These are phyloP conservation scores for Brachionus rotundiformis DNA, from an alignment of 1,140 invertebrate genomes.

Conservation along the genomic window DNA sequence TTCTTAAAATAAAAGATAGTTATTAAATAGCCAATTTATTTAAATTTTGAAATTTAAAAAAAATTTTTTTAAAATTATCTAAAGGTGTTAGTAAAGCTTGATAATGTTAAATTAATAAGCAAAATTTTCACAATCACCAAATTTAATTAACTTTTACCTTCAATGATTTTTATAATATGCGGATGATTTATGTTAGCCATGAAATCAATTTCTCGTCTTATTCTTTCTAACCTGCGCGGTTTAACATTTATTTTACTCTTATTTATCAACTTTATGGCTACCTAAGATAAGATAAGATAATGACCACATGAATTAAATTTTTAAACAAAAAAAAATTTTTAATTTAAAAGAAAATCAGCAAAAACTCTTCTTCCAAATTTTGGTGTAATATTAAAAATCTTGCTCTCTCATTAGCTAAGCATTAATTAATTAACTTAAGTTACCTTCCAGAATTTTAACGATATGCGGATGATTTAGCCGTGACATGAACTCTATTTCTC, in stretches of 20 bases:
- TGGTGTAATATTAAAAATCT: neutral
- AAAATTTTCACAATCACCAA: conserved; percentile 50
- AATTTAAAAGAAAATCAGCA: conserved; percentile 47
- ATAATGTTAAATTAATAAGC: conserved; percentile 46
- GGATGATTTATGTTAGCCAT: conserved; percentile 97
- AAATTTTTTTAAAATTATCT: neutral
- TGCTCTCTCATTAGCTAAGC: neutral
- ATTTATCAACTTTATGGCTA: conserved; percentile 97
- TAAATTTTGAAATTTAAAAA: neutral
- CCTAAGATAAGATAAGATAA: conserved; percentile 68
- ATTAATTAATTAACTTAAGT: conserved; percentile 12
- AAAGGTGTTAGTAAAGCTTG: neutral
- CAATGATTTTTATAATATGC: conserved; percentile 97
- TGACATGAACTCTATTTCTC: conserved; percentile 98
- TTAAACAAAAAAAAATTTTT: neutral
- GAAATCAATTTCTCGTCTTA: conserved; percentile 87
- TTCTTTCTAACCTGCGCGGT: conserved; percentile 89
- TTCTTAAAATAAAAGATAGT: too few relatives aligned
- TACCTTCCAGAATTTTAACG: conserved; percentile 97
- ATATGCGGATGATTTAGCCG: conserved; percentile 96
- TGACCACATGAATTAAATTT: neutral
- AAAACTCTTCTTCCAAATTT: neutral
- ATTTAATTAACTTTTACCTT: conserved; percentile 71
- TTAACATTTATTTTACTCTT: conserved; percentile 94
- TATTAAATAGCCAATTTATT: too few relatives aligned